Evolutionary conservation across 2,113 vertebrate species (phyloP).

Genomic region (Trinectes maculatus): DNA sequence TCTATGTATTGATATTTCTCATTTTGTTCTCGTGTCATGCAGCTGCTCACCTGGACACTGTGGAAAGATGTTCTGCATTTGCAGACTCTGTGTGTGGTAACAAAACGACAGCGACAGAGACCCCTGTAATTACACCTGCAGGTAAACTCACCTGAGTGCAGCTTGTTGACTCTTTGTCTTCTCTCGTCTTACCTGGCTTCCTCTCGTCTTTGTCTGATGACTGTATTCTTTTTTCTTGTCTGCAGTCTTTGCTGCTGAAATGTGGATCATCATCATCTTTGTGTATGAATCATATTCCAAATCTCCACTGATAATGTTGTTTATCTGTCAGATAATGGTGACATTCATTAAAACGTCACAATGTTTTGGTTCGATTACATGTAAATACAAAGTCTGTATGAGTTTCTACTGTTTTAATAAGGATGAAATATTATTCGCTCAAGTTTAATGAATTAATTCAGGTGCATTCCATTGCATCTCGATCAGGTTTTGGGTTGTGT

Average conservation of each 20-base stretch:
- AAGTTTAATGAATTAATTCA: too few relatives aligned
- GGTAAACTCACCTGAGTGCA: constrained; percentile 10
- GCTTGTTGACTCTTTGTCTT: background rate
- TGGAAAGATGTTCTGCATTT: background rate
- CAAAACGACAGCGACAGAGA: rapidly evolving
- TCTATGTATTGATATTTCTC: background rate
- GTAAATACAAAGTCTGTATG: too few relatives aligned
- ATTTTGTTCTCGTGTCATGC: background rate
- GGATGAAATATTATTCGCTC: too few relatives aligned
- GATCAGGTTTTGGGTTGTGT: too few relatives aligned
- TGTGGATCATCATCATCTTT: background rate
- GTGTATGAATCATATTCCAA: constrained; percentile 19
- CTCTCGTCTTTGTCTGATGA: too few relatives aligned
- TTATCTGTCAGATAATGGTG: too few relatives aligned
- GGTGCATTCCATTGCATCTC: too few relatives aligned
- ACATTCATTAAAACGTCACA: too few relatives aligned
- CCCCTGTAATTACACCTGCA: background rate
- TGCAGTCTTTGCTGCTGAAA: constrained; percentile 1
- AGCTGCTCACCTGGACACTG: background rate
- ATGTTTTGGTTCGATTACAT: too few relatives aligned
- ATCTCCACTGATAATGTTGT: too few relatives aligned
- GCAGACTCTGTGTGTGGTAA: constrained; percentile 7
- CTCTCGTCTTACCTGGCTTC: background rate
- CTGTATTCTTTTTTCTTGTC: too few relatives aligned
- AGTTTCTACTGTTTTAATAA: too few relatives aligned